Evolutionary conservation across 2,113 vertebrate genomes (phyloP).

Genomic region (Leucopsar rothschildi): DNA sequence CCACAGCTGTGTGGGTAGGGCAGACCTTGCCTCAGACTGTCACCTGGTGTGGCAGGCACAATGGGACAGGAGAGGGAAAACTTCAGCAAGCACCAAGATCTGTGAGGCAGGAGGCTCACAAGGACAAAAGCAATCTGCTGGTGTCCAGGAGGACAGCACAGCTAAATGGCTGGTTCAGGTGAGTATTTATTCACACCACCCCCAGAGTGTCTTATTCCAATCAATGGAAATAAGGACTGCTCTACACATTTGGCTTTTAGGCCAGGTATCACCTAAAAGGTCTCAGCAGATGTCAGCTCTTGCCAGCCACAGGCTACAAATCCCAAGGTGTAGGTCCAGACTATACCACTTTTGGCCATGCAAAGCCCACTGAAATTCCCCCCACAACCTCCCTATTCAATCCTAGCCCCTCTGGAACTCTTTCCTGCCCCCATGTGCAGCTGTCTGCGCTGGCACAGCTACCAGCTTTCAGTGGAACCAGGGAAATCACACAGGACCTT

Average conservation of each 20-base stretch:
- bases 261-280: not conserved
- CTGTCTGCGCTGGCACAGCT: not conserved
- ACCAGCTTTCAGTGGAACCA: not conserved
- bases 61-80: not conserved
- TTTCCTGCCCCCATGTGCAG: not conserved
- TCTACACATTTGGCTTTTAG: not conserved
- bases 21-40: not conserved
- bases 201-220: not conserved
- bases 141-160: accelerated
- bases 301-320: not conserved
- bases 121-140: not conserved
- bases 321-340: not conserved
- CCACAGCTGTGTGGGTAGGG: not conserved
- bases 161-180: not conserved
- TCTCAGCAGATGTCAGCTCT: not conserved
- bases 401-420: not conserved
- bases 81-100: not conserved
- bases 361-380: not conserved
- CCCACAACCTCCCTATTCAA: not conserved
- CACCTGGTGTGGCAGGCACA: not conserved
- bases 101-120: accelerated
- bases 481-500: not conserved
- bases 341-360: accelerated
- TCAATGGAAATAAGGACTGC: not conserved
- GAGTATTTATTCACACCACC: not conserved